A percentile compares a stretch with the other conserved stretches of the same genome.
phyloP scores from a whole-genome alignment of 2,113 vertebrate genomes.

The Carollia perspicillata region DNA sequence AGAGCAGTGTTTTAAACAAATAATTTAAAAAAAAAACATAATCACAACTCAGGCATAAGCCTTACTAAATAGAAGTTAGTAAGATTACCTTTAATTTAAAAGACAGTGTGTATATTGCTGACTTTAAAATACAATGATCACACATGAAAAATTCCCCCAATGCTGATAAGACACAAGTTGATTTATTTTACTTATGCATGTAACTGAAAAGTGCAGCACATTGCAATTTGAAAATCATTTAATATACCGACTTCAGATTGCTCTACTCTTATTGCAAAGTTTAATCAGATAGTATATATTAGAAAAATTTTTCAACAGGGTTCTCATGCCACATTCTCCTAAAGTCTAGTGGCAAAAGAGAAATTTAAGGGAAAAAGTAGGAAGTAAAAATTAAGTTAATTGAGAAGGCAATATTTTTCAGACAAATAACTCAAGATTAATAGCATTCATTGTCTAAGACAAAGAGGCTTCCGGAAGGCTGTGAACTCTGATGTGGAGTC shows the following conservation, averaged over 20 bases:
- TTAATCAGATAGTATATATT: conserved; percentile 42
- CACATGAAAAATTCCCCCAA: conserved; percentile 10
- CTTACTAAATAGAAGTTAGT: conserved; percentile 22
- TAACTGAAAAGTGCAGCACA: conserved; percentile 30
- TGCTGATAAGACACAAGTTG: conserved; percentile 39
- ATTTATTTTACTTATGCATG: conserved; percentile 30
- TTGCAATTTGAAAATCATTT: conserved; percentile 46
- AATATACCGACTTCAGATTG: conserved; percentile 21
- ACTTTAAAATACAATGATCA: conserved; percentile 39
- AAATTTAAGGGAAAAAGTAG: background rate
- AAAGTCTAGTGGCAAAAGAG: background rate
- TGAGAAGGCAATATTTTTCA: background rate
- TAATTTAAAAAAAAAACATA: background rate
- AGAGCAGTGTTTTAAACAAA: background rate
- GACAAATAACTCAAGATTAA: conserved; percentile 11
- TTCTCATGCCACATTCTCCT: background rate
- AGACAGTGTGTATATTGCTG: background rate
- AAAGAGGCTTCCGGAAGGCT: background rate
- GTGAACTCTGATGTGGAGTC: background rate
- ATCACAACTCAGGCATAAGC: background rate
- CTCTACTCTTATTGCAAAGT: conserved; percentile 12
- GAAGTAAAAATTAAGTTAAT: background rate
- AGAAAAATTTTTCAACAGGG: conserved; percentile 2
- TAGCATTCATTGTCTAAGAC: background rate
- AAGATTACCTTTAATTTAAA: conserved; percentile 33